Evolutionary conservation across 2,888 invertebrate species (phyloP).

Genomic region (Rhamphomyia laevipes): DNA sequence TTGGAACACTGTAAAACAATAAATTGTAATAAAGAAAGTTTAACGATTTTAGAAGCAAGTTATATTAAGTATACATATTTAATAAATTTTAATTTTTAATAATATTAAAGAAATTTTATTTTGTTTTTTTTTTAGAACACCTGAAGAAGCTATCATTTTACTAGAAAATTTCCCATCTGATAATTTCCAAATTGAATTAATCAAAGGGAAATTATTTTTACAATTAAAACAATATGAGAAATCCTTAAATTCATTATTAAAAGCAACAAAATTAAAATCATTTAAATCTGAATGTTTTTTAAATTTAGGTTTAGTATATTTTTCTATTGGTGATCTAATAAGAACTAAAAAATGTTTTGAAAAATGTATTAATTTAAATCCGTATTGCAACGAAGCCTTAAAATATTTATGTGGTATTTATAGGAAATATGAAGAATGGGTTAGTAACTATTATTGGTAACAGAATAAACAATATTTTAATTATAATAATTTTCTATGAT

Average conservation of each 20-base stretch:
- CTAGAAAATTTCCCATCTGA: constrained; percentile 30
- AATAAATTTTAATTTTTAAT: not conserved
- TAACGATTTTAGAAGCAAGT: constrained; percentile 19
- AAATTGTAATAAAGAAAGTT: not conserved
- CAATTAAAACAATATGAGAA: constrained; percentile 43
- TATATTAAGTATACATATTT: constrained; percentile 22
- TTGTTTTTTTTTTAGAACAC: constrained; percentile 20
- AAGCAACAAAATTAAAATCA: constrained; percentile 61
- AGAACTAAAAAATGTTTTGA: constrained; percentile 76
- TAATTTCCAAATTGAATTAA: constrained; percentile 25
- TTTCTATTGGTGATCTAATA: constrained; percentile 48
- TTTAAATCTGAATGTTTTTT: constrained; percentile 61
- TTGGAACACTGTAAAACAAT: no score
- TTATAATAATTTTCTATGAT: no score
- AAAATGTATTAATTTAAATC: constrained; percentile 66
- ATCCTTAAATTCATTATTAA: constrained; percentile 51
- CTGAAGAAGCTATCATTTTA: constrained; percentile 43
- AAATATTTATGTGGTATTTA: constrained; percentile 66
- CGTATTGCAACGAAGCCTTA: constrained; percentile 52
- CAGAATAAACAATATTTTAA: no score
- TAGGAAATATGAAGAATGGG: constrained; percentile 51
- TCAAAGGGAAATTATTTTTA: constrained; percentile 25
- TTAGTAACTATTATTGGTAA: no score
- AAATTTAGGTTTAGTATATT: constrained; percentile 65
- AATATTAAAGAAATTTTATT: not conserved